These are phyloP conservation scores for Drosophila villosipedis DNA, from an alignment of 2,888 invertebrate genomes.

Conservation along the genomic window DNA sequence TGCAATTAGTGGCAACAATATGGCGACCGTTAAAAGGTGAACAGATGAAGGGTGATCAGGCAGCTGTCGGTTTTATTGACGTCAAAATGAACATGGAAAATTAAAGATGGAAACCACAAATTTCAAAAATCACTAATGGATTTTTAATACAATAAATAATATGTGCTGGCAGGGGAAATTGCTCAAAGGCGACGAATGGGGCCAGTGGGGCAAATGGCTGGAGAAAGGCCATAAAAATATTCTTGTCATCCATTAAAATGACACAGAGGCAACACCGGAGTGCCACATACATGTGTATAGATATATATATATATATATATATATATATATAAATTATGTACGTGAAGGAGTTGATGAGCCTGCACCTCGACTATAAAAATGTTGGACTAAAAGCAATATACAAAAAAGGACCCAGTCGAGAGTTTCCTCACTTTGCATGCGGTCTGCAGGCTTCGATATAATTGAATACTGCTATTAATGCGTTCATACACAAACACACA, in stretches of 20 bases:
- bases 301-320: not conserved
- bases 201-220: not conserved
- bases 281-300: not conserved
- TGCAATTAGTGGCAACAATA: slow-evolving; percentile 77
- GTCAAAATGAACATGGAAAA: slow-evolving; percentile 77
- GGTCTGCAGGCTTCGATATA: slow-evolving; percentile 53
- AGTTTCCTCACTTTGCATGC: slow-evolving; percentile 14
- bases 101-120: slow-evolving; percentile 81
- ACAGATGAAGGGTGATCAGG: not conserved
- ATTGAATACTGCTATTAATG: slow-evolving; percentile 78
- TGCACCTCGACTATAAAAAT: slow-evolving; percentile 27
- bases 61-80: slow-evolving; percentile 65
- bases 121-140: slow-evolving; percentile 81
- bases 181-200: slow-evolving; percentile 13
- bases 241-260: slow-evolving; percentile 73
- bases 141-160: slow-evolving; percentile 81
- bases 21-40: slow-evolving; percentile 36
- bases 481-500: slow-evolving; percentile 32
- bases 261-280: slow-evolving; percentile 26
- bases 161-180: slow-evolving; percentile 34
- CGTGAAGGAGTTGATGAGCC: slow-evolving; percentile 30
- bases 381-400: slow-evolving; percentile 42
- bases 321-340: not conserved
- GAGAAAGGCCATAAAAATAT: slow-evolving; percentile 28
- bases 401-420: not conserved